Conservation (phyloP, 1,140 invertebrate species). For the Anastrepha obliqua region DNA sequence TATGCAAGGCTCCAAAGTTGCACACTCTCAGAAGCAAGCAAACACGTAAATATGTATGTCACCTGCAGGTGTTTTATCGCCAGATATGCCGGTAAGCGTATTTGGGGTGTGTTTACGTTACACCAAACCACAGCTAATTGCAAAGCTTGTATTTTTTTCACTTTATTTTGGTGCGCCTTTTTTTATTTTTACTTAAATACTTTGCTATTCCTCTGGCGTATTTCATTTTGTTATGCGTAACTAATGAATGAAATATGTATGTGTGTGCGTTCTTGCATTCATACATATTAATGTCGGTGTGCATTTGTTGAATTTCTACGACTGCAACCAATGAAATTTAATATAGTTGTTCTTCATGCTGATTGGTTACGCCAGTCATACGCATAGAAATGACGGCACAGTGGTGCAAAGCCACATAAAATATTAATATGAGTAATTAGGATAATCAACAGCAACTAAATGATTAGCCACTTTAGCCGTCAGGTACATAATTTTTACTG, state of each 20-base stretch:
- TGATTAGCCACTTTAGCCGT: too few species aligned
- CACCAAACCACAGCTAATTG: neutral
- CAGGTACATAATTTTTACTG: too few species aligned
- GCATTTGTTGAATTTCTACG: constrained; percentile 46
- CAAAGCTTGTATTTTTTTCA: neutral
- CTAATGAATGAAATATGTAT: neutral
- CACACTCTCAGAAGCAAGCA: neutral
- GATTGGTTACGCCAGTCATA: constrained; percentile 38
- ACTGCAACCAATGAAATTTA: constrained; percentile 51
- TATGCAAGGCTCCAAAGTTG: neutral
- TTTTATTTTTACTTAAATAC: neutral
- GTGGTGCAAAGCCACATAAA: neutral
- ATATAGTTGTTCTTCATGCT: constrained; percentile 47
- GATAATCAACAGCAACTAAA: too few species aligned
- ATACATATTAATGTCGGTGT: constrained; percentile 28
- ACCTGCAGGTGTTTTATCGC: neutral
- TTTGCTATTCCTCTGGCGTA: neutral
- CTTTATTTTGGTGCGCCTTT: neutral
- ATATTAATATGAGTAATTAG: too few species aligned
- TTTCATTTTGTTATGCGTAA: constrained; percentile 50
- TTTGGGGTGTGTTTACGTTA: neutral
- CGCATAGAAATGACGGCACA: constrained; percentile 1
- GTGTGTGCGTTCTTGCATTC: neutral
- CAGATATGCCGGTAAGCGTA: neutral
- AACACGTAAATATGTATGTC: neutral